These are phyloP conservation scores for Beaufortia kweichowensis DNA, from an alignment of 2,113 vertebrate genomes.

Conservation along the genomic window DNA sequence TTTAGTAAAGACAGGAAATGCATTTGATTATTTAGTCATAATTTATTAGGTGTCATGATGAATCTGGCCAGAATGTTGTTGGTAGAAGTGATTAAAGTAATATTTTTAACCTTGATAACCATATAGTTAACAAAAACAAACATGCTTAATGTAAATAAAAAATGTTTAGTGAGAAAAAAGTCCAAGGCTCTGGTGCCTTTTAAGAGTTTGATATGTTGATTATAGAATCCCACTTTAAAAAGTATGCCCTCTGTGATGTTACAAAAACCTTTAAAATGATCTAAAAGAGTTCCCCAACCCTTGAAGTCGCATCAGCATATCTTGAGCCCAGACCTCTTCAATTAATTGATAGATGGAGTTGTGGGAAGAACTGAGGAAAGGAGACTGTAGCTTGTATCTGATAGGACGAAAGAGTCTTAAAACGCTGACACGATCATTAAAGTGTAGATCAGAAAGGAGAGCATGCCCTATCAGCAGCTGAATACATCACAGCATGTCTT, in stretches of 20 bases:
- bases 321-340: constrained; percentile 23
- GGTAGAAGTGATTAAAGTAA: too few species aligned
- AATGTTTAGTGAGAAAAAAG: neutral
- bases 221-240: neutral
- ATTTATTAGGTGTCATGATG: too few species aligned
- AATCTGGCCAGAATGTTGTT: too few species aligned
- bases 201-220: too few species aligned
- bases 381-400: constrained; percentile 21
- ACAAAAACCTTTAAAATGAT: neutral
- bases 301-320: constrained; percentile 10
- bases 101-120: too few species aligned
- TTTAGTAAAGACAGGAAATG: constrained; percentile 3
- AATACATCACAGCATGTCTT: constrained; percentile 35
- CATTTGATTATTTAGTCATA: neutral
- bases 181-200: too few species aligned
- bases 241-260: neutral
- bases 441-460: constrained; percentile 24
- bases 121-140: neutral
- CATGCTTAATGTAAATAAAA: neutral
- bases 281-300: constrained; percentile 7
- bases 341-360: constrained; percentile 25
- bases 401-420: constrained; percentile 34
- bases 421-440: constrained; percentile 43
- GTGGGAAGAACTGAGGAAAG: neutral
- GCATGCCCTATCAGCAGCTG: constrained; percentile 26